Evolutionary conservation across 2,113 vertebrate genomes (phyloP), one percentile per base, ranked within the genome.

Genomic region (Protobothrops mucrosquamatus): DNA sequence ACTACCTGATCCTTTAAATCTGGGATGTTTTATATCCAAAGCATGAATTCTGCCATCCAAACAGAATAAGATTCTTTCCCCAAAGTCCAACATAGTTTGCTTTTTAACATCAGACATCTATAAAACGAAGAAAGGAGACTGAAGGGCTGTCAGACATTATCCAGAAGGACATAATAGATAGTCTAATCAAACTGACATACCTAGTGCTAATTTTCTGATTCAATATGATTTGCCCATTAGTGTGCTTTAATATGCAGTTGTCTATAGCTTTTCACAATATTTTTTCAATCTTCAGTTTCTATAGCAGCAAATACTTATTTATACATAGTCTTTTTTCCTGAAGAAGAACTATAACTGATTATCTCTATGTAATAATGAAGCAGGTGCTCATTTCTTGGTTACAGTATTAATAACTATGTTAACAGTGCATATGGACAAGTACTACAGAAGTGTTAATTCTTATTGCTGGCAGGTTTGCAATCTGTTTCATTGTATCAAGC

Each of bases 401-500:
- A 86, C 20, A 88, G 90, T 34, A 92, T 1, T 93, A 15, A 52
- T 93, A 15, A 52, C 64, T 90, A 91, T 61, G 7, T 88, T 90
- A 94, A 93, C 34, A 24, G 88, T 69, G 23, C 5, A 94, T 34
- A 24, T 61, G 57, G 26, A 48, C 81, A 59, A 94, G 85, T 74
- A 85, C 57, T 85, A 85, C 24, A 92, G 51, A 94, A 92, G 1
- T 55, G 34, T 43, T 93, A 64, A 94, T 94, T 94, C 91, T 88
- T 88, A 54, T 90, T 93, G 93, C 91, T 94, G 89, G 23, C 55
- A 91, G 93, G 18, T 89, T 94, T 64, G 91, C 61, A 89, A 91
- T 87, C 55, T 87, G 87, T 92, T 90, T 94, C 55, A 91, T 92
- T 54, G 89, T 55, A 93, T 95, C 34, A 56, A 48, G 92, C 69